phyloP scores from a whole-genome alignment of 1,140 invertebrate genomes.

The Calliphora vicina region DNA sequence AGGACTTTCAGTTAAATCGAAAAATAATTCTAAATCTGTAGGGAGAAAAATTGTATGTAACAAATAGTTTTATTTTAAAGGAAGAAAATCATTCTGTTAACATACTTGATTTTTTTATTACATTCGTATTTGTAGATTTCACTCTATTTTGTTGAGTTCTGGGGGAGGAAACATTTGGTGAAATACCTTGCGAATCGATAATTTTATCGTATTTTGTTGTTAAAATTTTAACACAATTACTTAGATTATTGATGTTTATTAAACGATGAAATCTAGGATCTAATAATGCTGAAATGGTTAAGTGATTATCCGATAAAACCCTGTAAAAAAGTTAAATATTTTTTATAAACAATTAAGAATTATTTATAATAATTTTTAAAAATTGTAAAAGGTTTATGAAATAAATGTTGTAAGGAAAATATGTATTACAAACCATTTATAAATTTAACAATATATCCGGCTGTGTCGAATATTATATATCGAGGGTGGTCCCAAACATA shows the following conservation, averaged over 20 bases:
- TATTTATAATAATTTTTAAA: no score
- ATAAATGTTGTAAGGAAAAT: no score
- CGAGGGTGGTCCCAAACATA: no score
- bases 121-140: not conserved
- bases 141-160: not conserved
- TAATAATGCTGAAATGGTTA: constrained; percentile 55
- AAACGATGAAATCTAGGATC: constrained; percentile 60
- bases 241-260: constrained; percentile 54
- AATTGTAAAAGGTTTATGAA: no score
- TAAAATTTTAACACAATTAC: constrained; percentile 48
- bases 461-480: no score
- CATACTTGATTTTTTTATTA: constrained; percentile 50
- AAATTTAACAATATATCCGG: no score
- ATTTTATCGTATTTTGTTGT: constrained; percentile 52
- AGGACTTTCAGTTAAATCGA: constrained; percentile 52
- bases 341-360: not conserved
- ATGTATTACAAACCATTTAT: no score
- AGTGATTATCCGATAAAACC: constrained; percentile 50
- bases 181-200: constrained; percentile 30
- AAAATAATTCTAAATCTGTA: constrained; percentile 57
- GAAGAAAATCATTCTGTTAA: no score
- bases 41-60: not conserved
- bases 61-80: no score
- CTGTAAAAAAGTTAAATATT: constrained; percentile 25
- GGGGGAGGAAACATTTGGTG: constrained; percentile 30